Evolutionary conservation across 1,140 invertebrate genomes (phyloP), one percentile per base, ranked within the genome.

Genomic region (Drosophila rufa): DNA sequence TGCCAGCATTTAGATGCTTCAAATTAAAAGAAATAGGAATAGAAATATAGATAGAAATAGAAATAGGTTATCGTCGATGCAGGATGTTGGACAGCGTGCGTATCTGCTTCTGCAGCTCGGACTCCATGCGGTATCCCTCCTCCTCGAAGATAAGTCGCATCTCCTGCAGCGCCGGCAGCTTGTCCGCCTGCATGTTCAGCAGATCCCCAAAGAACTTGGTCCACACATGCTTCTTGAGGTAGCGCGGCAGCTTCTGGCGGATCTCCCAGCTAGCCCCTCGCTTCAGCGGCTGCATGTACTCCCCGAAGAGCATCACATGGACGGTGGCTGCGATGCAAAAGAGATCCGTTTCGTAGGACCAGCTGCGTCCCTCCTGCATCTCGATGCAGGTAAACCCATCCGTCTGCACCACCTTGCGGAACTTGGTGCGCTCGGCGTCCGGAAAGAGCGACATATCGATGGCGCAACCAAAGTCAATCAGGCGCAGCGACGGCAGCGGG

Each of bases 271-370:
- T 66, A 45, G 77, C 42, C n/a, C 68, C 76, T 7, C 91, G 86
- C 58, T 93, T 93, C 25, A 82, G 80, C 38, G 92, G 76, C 57
- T 97, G 96, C 96, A 98, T 98, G 89, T 98, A 98, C 85, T 96
- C 96, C 40, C 97, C 96, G 93, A 98, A 97, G 30, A 98, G 92
- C 80, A 98, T 94, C 46, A 97, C 96, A 92, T 98, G 96, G 60
- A 97, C 95, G n/a, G 97, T 97, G 30, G 96, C 97, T 64, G 97
- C 97, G 65, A 98, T 93, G 82, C 97, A 98, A 94, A 97, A 98
- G 60, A 98, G 93, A 94, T 99, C 98, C 17, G 97, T 98, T 93
- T 99, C 97, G 92, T 98, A 99, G 36, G 96, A 98, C 98, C 98
- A 99, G 1, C 97, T 96, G 80, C 95, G 95, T 40, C 96, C 95